phyloP scores from a whole-genome alignment of 2,113 vertebrate species.

The Alosa alosa region DNA sequence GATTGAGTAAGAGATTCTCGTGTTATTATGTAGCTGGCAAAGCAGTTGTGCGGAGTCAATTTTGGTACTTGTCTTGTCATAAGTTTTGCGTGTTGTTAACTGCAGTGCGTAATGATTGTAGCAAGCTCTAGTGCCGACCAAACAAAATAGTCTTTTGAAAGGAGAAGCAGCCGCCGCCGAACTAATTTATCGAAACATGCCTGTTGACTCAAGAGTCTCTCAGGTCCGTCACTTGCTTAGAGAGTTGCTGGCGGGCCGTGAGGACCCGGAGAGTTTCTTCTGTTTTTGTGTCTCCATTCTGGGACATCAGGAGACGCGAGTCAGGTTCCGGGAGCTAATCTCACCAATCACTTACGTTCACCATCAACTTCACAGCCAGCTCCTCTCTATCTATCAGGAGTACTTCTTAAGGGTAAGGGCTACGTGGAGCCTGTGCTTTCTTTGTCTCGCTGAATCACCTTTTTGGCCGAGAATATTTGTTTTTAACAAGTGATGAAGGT shows the following conservation, averaged over 20 bases:
- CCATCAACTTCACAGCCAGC: conserved; percentile 49
- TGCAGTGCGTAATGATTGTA: background rate
- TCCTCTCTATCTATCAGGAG: conserved; percentile 56
- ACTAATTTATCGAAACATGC: conserved; percentile 12
- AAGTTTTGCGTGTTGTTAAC: background rate
- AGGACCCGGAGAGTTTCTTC: conserved; percentile 64
- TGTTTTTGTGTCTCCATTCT: conserved; percentile 59
- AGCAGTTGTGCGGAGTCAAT: background rate
- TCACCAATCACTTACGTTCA: conserved; percentile 52
- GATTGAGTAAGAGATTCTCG: background rate
- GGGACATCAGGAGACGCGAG: conserved; percentile 55
- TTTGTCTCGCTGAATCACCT: background rate
- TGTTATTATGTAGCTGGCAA: background rate
- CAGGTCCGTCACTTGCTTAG: conserved; percentile 49
- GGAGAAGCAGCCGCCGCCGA: background rate
- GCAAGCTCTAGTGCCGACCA: background rate
- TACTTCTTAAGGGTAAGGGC: conserved; percentile 60
- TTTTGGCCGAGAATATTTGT: background rate
- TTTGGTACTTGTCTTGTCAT: background rate
- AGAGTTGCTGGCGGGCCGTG: conserved; percentile 58
- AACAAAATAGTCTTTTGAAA: background rate
- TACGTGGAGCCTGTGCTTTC: background rate
- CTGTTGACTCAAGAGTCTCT: conserved; percentile 18
- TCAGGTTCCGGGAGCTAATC: conserved; percentile 57
- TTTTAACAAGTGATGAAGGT: too few relatives aligned